Evolutionary conservation across 2,888 invertebrate genomes (phyloP).

Genomic region (Plebejus anna): DNA sequence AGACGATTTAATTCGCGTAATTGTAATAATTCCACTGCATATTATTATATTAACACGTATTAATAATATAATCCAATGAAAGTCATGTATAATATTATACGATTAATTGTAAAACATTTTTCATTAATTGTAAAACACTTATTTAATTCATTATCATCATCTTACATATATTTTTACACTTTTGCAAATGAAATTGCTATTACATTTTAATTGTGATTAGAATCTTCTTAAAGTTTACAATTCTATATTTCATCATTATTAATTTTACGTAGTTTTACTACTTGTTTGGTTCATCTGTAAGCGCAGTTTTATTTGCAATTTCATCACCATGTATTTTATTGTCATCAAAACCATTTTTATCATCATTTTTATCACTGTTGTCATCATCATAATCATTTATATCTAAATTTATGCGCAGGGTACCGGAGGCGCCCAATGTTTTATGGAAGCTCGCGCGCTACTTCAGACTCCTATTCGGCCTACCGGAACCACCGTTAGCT

Average conservation of each 20-base stretch:
- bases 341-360: neutral
- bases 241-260: neutral
- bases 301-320: neutral
- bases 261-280: neutral
- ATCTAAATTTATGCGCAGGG: conserved; percentile 55
- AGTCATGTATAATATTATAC: neutral
- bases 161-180: neutral
- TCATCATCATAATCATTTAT: neutral
- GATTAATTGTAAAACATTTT: neutral
- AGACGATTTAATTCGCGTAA: neutral
- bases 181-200: neutral
- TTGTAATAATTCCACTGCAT: neutral
- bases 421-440: conserved; percentile 78
- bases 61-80: neutral
- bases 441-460: conserved; percentile 77
- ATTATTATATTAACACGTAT: neutral
- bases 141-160: neutral
- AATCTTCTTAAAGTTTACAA: too few species aligned
- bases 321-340: neutral
- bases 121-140: neutral
- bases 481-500: conserved; percentile 67
- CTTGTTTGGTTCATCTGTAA: neutral
- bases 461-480: conserved; percentile 73
- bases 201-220: neutral
- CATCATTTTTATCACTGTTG: neutral